Evolutionary conservation across 1,140 invertebrate genomes (phyloP).

Genomic region (Drosophila lini): DNA sequence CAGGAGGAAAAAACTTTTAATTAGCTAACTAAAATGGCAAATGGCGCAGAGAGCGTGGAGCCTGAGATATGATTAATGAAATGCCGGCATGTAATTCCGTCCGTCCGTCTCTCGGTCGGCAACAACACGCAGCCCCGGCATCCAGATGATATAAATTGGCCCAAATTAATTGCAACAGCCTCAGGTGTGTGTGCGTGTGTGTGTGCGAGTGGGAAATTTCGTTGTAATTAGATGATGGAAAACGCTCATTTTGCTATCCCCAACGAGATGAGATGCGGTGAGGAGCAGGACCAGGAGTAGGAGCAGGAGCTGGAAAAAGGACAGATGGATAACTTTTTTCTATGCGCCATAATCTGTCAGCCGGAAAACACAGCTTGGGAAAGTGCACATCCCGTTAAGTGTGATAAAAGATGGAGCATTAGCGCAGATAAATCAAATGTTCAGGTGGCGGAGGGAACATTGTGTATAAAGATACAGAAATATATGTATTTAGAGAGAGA

Average conservation of each 20-base stretch:
- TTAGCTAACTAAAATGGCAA: conserved; percentile 78
- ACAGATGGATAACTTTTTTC: conserved; percentile 44
- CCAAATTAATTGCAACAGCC: conserved; percentile 81
- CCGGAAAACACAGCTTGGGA: conserved; percentile 39
- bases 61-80: conserved; percentile 80
- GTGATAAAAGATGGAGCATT: conserved; percentile 67
- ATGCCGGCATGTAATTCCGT: conserved; percentile 72
- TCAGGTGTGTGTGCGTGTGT: conserved; percentile 59
- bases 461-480: neutral
- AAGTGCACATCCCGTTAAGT: conserved; percentile 53
- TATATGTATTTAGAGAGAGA: neutral
- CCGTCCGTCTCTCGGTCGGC: conserved; percentile 24
- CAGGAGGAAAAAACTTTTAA: conserved; percentile 68
- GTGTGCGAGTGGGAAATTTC: conserved; percentile 56
- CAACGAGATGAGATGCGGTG: neutral
- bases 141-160: conserved; percentile 77
- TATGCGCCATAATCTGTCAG: conserved; percentile 47
- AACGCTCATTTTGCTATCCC: conserved; percentile 45
- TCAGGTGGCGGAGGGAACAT: conserved; percentile 30
- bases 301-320: neutral
- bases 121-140: conserved; percentile 18
- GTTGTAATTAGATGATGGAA: conserved; percentile 80
- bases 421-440: conserved; percentile 66
- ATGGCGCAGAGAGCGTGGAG: conserved; percentile 71
- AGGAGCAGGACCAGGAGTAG: neutral